phyloP scores from a whole-genome alignment of 2,797 vertebrate genomes.

The Otolemur crassicaudatus region DNA sequence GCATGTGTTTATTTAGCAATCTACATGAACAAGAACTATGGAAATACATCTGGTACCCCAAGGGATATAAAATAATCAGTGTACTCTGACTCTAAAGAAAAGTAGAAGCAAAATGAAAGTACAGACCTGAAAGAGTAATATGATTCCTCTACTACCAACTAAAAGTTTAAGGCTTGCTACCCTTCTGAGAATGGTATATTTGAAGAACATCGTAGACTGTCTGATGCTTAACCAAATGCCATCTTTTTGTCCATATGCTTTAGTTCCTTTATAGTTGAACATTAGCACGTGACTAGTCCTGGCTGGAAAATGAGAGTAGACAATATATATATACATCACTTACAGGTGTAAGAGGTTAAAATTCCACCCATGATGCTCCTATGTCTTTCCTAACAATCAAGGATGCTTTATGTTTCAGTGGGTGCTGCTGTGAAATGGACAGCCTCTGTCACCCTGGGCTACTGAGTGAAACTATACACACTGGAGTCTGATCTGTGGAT shows the following conservation, averaged over 20 bases:
- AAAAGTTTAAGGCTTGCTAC: neutral
- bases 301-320: neutral
- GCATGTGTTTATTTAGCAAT: conserved; percentile 78
- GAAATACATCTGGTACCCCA: conserved; percentile 55
- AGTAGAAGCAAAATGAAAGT: conserved; percentile 38
- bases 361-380: neutral
- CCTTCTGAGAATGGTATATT: neutral
- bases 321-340: neutral
- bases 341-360: neutral
- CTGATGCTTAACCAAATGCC: neutral
- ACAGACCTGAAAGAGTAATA: conserved; percentile 39
- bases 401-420: neutral
- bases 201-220: neutral
- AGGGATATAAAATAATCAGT: conserved; percentile 20
- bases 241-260: neutral
- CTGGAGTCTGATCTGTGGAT: neutral
- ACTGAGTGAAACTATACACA: neutral
- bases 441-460: neutral
- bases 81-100: conserved; percentile 15
- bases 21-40: conserved; percentile 54
- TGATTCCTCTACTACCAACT: neutral
- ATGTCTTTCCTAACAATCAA: neutral
- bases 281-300: neutral
- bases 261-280: neutral
- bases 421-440: neutral